Percentiles rank a stretch among this genome's conserved stretches.
phyloP scores from a whole-genome alignment of 2,113 vertebrate genomes.

The Poeciliopsis turrubarensis region DNA sequence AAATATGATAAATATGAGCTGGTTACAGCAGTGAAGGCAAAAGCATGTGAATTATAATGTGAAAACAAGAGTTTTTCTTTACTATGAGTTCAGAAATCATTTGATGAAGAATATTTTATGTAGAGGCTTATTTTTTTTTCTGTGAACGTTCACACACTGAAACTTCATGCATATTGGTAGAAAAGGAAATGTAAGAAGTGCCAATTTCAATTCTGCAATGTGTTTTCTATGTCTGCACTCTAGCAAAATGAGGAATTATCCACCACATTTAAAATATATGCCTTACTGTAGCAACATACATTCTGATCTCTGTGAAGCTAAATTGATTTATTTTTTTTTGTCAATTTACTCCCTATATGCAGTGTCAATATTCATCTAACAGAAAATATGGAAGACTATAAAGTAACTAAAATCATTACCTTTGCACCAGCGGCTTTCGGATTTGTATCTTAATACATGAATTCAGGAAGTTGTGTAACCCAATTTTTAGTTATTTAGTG shows the following conservation, averaged over 20 bases:
- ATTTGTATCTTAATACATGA: too few species aligned
- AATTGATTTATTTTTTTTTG: too few species aligned
- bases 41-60: constrained; percentile 18
- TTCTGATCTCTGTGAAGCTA: not conserved
- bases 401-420: too few species aligned
- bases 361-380: too few species aligned
- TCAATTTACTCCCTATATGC: too few species aligned
- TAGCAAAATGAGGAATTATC: not conserved
- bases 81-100: constrained; percentile 5
- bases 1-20: constrained; percentile 9
- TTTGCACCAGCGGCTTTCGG: too few species aligned
- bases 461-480: too few species aligned
- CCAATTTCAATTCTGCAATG: constrained; percentile 3
- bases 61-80: constrained; percentile 10
- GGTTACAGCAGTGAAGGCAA: constrained; percentile 10
- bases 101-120: constrained; percentile 27
- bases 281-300: not conserved
- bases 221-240: not conserved
- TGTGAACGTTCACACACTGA: not conserved
- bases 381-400: too few species aligned
- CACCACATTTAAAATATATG: not conserved
- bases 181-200: constrained; percentile 33
- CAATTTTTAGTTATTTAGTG: too few species aligned
- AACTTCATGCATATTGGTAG: constrained; percentile 1
- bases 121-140: constrained; percentile 2